These are phyloP conservation scores for Lydus trimaculatus DNA, from an alignment of 2,888 invertebrate genomes.

Conservation along the genomic window DNA sequence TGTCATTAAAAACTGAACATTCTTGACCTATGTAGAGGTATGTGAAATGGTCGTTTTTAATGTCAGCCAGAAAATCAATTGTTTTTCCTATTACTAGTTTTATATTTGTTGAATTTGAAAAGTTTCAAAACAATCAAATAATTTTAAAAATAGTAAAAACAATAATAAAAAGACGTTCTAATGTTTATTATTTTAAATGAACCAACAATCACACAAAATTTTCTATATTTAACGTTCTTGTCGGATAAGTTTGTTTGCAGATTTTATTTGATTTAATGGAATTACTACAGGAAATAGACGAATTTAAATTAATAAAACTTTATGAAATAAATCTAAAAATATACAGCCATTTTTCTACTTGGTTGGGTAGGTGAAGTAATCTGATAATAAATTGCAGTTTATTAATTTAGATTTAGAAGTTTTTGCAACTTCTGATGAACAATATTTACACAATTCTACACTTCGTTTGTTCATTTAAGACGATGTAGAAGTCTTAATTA, in stretches of 20 bases:
- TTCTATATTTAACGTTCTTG: neutral
- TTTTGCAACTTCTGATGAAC: no score
- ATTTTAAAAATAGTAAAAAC: neutral
- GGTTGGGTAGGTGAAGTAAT: no score
- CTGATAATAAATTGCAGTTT: no score
- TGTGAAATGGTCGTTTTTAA: constrained; percentile 14
- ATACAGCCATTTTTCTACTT: no score
- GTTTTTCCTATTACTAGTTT: neutral
- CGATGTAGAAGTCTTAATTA: no score
- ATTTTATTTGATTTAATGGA: neutral
- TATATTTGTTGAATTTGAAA: no score
- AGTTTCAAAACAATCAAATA: neutral
- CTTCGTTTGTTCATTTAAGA: no score
- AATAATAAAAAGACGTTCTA: neutral
- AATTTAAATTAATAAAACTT: neutral
- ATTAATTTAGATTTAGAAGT: no score
- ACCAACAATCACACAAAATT: neutral
- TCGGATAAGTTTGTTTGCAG: neutral
- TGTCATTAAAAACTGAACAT: neutral
- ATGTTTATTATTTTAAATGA: neutral
- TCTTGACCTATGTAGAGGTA: constrained; percentile 19
- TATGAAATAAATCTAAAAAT: neutral
- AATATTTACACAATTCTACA: no score
- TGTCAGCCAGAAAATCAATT: constrained; percentile 22
- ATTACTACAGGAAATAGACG: neutral